Base-by-base conservation (phyloP, 2,113 vertebrate species). In the Quiscalus mexicanus region DNA sequence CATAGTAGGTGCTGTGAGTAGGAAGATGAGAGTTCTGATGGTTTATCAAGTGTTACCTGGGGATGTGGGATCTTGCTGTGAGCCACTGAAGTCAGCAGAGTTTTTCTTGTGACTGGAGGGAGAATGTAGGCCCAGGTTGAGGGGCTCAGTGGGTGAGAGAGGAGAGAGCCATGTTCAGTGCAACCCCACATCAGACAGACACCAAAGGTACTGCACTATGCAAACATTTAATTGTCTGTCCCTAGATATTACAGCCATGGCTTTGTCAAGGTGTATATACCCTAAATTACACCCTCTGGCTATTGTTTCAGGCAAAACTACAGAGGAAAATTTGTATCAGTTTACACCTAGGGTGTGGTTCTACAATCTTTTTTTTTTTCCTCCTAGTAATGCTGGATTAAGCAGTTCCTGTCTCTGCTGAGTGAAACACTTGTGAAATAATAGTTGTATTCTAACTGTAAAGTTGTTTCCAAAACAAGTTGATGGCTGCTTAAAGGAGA, bases 261-360 rank as follows among this genome's bases (percentile, higher is more conserved):
- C 73, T 92, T 88, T 95, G 73, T 92, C 73, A 78, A 89, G 85
- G 56, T 94, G 60, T 59, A 18, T 52, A 5, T 60, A 87, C 41
- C 88, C 83, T 84, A 52, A 94, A 84, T 89, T 68, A 64, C 64
- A 76, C 83, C 95, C 94, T 92, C 76, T 93, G 90, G 92, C 83
- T 94, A 90, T 86, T 86, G 92, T 94, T 93, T 75, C 60, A 73
- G 74, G 74, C 2, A 16, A 91, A 97, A 92, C 94, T 82, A 68
- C 44, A 39, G 90, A 84, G 91, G 79, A 92, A 94, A 92, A 89
- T 84, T 65, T 86, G 19, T 91, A 92, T 92, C 73, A 37, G 44
- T 93, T 86, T 94, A 80, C 64, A 81, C 64, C 52, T 47, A 58
- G 89, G 92, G 92, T 90, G 92, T 95, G 94, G 86, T 95, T 88